Base-by-base conservation (phyloP, 1,140 invertebrate genomes). In the Drosophila saltans region DNA sequence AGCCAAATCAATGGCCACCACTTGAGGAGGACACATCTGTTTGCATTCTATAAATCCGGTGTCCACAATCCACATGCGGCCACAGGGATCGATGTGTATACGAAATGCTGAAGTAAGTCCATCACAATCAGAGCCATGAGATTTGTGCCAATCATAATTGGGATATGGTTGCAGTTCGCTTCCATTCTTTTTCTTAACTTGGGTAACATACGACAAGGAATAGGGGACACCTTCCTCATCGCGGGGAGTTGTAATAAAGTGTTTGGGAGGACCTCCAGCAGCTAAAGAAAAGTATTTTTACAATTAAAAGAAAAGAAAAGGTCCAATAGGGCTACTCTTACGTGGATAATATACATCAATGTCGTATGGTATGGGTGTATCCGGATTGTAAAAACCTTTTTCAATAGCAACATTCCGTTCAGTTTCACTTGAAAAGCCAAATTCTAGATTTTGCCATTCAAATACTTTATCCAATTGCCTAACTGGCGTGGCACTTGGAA, bases 211-310 rank as follows among this genome's bases (percentile, higher is more conserved):
- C 0, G 45, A 24, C 8, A 52, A 10, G 3, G 45, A 52, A 52
- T 52, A 52, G 8, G 45, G 45, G 2, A 52, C 45, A 26, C 45
- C 45, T 52, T 52, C 45, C 21, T 52, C 45, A 52, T 52, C 45
- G 0, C 45, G 21, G 2, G 45, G 45, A 24, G 45, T 52, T 24
- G 45, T 52, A 4, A 52, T 52, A 24, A 52, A 52, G 21, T 52
- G 45, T 4, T 9, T 52, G 21, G 45, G 45, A 4, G 45, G 8
- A 3, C 45, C 45, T 1, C 45, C 45, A 21, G 24, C 24, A 52
- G 45, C 45, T 52, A 26, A 26, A 9, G 2, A 6, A 26, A 26
- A 26, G 3, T 26, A 26, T 26, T 9, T 10, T 36, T 2, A 7
- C 6, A 36, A 36, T 9, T 9, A 2, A 52, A 2, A 9, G 8